Base-by-base conservation (phyloP, 2,113 vertebrate genomes). In the Sinocyclocheilus anshuiensis region DNA sequence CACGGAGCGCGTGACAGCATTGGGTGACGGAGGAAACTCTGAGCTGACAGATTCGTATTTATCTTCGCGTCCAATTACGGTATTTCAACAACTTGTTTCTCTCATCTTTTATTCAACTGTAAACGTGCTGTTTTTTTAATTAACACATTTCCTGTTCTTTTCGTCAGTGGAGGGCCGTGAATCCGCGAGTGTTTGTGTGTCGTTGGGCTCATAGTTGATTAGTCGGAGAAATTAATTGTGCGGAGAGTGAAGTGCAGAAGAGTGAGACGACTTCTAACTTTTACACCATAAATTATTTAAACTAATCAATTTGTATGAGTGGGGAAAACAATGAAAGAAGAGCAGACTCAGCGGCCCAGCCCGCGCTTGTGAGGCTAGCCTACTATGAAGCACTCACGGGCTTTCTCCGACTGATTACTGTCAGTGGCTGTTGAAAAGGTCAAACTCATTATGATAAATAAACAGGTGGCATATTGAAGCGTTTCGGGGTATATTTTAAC, bases 371-470 rank as follows among this genome's bases (percentile, higher is more conserved):
- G 90, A 77, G 90, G 89, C n/a, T n/a, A n/a, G n/a, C n/a, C 92
- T 91, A 92, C 88, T 90, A 87, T 84, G 53, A 85, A 89, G 89
- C 33, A 71, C 87, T 86, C 82, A 13, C 67, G 26, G 86, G 80
- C 59, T 72, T 87, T 87, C 72, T 77, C 53, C 36, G 90, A 91
- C 79, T 88, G 90, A 92, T 81, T 86, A 90, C 90, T 87, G 90
- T 90, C 90, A 81, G 67, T 53, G 84, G 88, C 86, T 89, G 89
- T 83, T 82, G 76, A 89, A 93, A 93, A 94, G 93, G 93, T 93
- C 93, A 94, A 90, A 92, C 86, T 91, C 92, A 94, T 94, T 94
- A 94, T 48, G 83, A 79, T 50, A 84, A 91, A 89, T 83, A 87
- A 93, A 93, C 93, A 93, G 92, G 93, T 94, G 92, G 90, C 89